A percentile compares a stretch with the other conserved stretches of the same genome.
These are phyloP conservation scores for Ridgeia piscesae DNA, from an alignment of 1,140 invertebrate genomes.

Conservation along the genomic window DNA sequence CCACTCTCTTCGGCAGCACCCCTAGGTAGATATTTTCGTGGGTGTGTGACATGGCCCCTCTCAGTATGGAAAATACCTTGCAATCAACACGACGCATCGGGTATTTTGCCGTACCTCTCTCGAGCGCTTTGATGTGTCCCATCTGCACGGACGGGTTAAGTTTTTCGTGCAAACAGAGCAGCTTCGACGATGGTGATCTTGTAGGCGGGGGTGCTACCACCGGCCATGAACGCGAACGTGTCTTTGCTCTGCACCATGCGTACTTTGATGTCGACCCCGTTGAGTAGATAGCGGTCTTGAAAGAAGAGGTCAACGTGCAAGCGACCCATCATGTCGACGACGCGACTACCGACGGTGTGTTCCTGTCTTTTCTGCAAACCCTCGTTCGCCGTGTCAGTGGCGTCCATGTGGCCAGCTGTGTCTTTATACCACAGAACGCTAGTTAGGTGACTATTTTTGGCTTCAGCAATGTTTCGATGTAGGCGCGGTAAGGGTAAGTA, in stretches of 20 bases:
- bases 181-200: not conserved
- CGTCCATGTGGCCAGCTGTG: too few relatives aligned
- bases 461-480: too few relatives aligned
- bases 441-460: too few relatives aligned
- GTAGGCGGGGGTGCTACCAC: not conserved
- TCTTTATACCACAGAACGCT: too few relatives aligned
- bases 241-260: not conserved
- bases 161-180: not conserved
- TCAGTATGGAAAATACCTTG: not conserved
- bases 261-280: not conserved
- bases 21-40: not conserved
- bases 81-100: not conserved
- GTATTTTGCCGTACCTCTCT: not conserved
- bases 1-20: not conserved
- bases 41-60: not conserved
- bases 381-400: too few relatives aligned
- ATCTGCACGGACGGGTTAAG: not conserved
- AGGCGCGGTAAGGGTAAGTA: too few relatives aligned
- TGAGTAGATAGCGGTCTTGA: not conserved
- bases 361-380: too few relatives aligned
- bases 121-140: not conserved
- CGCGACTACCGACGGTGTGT: not conserved
- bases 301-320: not conserved
- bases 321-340: not conserved
- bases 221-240: not conserved